phyloP scores from a whole-genome alignment of 2,113 vertebrate genomes.

The Prionailurus viverrinus region DNA sequence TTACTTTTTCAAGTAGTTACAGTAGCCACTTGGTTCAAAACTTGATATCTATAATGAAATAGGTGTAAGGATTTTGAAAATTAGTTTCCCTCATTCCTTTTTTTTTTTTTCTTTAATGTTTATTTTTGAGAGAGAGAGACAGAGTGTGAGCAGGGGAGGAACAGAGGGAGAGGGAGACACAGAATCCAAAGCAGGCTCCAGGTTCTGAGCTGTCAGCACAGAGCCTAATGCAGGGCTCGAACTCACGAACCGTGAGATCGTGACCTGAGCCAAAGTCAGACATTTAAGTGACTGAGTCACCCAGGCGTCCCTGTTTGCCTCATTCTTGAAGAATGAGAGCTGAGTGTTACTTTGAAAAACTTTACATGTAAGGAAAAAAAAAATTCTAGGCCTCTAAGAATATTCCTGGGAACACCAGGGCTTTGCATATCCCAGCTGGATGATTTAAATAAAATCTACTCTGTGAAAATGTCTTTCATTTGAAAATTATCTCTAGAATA shows the following conservation, averaged over 20 bases:
- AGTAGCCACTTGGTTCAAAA: not conserved
- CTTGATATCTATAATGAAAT: constrained; percentile 11
- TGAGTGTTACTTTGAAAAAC: not conserved
- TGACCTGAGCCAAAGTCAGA: too few relatives aligned
- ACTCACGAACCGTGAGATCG: too few relatives aligned
- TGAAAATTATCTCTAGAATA: constrained; percentile 38
- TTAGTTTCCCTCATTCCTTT: constrained; percentile 14
- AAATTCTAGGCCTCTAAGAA: not conserved
- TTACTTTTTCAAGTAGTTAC: constrained; percentile 7
- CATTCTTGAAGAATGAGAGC: constrained; percentile 54
- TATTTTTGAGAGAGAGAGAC: too few relatives aligned
- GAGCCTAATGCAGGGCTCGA: too few relatives aligned
- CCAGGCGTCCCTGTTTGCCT: not conserved
- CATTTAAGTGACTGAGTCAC: too few relatives aligned
- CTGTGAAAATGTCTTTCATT: constrained; percentile 45
- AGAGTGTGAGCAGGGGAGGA: too few relatives aligned
- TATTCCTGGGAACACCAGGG: constrained; percentile 17
- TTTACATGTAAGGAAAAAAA: not conserved
- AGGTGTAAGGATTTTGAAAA: constrained; percentile 17
- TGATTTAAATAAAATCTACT: constrained; percentile 46
- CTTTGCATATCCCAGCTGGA: constrained; percentile 40
- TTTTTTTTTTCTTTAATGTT: too few relatives aligned
- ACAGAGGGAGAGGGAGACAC: too few relatives aligned
- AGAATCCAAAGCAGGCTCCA: too few relatives aligned
- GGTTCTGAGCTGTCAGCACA: too few relatives aligned